A percentile compares a stretch with the other conserved stretches of the same genome.
Evolutionary conservation across 1,140 invertebrate genomes (phyloP).

Genomic region (Macrobrachium rosenbergii): DNA sequence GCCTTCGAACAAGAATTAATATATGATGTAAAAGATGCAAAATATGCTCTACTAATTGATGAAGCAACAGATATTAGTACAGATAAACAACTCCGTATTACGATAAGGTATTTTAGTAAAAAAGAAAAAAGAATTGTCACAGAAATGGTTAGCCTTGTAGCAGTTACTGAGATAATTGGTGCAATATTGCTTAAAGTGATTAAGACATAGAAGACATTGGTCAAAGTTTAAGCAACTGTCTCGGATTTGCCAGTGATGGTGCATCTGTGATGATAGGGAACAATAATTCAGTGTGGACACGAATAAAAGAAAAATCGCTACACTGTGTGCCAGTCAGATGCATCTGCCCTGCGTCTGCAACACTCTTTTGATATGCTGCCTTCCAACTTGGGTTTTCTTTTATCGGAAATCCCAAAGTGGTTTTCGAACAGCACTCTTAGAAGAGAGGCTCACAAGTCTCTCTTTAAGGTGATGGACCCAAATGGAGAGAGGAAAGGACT

Average conservation of each 20-base stretch:
- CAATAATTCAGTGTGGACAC: conserved; percentile 36
- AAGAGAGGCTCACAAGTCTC: conserved; percentile 34
- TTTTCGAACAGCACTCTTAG: conserved; percentile 27
- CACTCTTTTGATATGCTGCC: conserved; percentile 23
- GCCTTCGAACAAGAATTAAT: conserved; percentile 31
- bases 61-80: conserved; percentile 6
- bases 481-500: conserved; percentile 37
- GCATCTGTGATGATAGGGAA: conserved; percentile 28
- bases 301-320: conserved; percentile 31
- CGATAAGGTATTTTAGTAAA: conserved; percentile 31
- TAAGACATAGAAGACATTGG: conserved; percentile 15
- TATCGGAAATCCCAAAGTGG: conserved; percentile 39
- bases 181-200: conserved; percentile 18
- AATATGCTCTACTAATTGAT: conserved; percentile 37
- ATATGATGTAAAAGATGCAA: conserved; percentile 30
- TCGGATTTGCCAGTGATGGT: conserved; percentile 50
- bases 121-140: conserved; percentile 47
- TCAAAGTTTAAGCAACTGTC: conserved; percentile 37
- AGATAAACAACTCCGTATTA: conserved; percentile 34
- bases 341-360: conserved; percentile 37
- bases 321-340: conserved; percentile 43
- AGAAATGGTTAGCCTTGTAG: conserved; percentile 33
- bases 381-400: conserved; percentile 37
- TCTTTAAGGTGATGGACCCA: conserved; percentile 35
- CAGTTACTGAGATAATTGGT: conserved; percentile 21